These are phyloP conservation scores for Bhutanitis thaidina DNA, from an alignment of 2,888 invertebrate species.

Conservation along the genomic window DNA sequence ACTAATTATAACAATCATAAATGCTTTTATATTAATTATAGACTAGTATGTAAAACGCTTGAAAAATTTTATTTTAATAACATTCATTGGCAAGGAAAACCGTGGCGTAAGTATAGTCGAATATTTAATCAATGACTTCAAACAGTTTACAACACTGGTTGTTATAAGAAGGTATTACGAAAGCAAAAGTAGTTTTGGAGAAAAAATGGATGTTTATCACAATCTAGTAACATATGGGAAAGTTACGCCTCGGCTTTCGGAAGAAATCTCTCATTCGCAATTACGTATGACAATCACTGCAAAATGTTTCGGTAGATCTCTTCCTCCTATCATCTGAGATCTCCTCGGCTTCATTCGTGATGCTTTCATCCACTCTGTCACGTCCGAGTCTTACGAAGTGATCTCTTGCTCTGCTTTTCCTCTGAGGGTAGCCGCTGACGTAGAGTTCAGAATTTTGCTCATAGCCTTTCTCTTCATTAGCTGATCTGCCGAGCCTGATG, in stretches of 20 bases:
- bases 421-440: slow-evolving; percentile 53
- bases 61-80: neutral
- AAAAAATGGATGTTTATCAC: too few species aligned
- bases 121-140: too few species aligned
- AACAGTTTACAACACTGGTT: too few species aligned
- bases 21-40: slow-evolving; percentile 15
- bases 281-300: slow-evolving; percentile 64
- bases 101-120: slow-evolving; percentile 4
- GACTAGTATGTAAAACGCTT: neutral
- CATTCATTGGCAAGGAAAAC: neutral
- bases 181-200: too few species aligned
- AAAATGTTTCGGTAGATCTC: slow-evolving; percentile 42
- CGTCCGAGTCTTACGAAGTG: slow-evolving; percentile 69
- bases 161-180: too few species aligned
- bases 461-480: slow-evolving; percentile 47
- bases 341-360: slow-evolving; percentile 42
- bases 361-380: slow-evolving; percentile 59
- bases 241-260: slow-evolving; percentile 4
- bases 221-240: neutral
- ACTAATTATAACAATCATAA: neutral
- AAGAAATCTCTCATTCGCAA: neutral
- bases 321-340: slow-evolving; percentile 55
- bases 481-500: slow-evolving; percentile 68
- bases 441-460: slow-evolving; percentile 47
- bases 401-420: slow-evolving; percentile 63